phyloP scores from a whole-genome alignment of 2,113 vertebrate species.

The Uropsilus gracilis region DNA sequence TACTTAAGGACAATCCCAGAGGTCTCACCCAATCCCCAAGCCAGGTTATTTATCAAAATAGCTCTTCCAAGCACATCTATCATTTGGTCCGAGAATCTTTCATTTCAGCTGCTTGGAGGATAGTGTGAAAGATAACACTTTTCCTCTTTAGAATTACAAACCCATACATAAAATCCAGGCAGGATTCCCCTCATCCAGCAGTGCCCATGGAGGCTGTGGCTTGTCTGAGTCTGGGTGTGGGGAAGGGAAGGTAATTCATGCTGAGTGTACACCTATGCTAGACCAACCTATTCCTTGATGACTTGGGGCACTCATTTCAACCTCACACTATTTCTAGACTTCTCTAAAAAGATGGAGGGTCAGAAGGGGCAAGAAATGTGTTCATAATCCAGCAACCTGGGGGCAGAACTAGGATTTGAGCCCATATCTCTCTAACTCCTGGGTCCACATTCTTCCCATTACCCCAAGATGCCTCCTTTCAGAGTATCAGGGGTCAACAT shows the following conservation, averaged over 20 bases:
- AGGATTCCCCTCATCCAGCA: background rate
- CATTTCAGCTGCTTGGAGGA: constrained; percentile 26
- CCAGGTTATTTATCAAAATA: constrained; percentile 50
- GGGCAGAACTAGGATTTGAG: background rate
- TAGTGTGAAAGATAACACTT: constrained; percentile 47
- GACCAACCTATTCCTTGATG: background rate
- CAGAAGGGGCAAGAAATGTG: background rate
- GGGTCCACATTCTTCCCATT: background rate
- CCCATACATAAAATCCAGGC: background rate
- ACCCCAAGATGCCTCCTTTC: background rate
- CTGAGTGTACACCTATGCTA: background rate
- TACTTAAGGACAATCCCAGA: constrained; percentile 57
- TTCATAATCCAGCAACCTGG: background rate
- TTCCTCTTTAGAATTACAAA: constrained; percentile 13
- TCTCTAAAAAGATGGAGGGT: constrained; percentile 4
- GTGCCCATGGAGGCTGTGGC: background rate
- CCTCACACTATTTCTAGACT: background rate
- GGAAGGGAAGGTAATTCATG: background rate
- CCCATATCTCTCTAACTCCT: background rate
- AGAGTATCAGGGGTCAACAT: background rate
- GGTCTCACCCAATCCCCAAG: constrained; percentile 43
- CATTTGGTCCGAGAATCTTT: constrained; percentile 54
- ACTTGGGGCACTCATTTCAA: constrained; percentile 10
- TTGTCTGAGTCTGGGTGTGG: background rate
- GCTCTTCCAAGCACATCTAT: constrained; percentile 43